phyloP scores from a whole-genome alignment of 2,888 invertebrate species.

The Dolomedes plantarius region DNA sequence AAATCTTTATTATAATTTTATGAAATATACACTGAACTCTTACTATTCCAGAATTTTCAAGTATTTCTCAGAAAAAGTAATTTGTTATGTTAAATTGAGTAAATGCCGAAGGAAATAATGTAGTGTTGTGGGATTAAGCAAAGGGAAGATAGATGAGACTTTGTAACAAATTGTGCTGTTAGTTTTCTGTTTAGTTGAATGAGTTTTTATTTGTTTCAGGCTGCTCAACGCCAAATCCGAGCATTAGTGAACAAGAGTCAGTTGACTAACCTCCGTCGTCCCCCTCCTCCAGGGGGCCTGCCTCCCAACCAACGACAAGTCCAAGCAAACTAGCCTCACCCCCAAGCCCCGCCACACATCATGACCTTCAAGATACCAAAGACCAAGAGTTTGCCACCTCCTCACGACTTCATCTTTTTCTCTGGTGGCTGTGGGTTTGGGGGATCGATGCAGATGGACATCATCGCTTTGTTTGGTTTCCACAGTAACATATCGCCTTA shows the following conservation, averaged over 20 bases:
- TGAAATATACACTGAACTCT: too few relatives aligned
- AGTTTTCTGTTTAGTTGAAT: too few relatives aligned
- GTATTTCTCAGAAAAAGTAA: too few relatives aligned
- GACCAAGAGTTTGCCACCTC: constrained; percentile 68
- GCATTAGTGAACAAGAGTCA: constrained; percentile 81
- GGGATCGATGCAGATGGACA: constrained; percentile 59
- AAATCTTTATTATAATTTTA: too few relatives aligned
- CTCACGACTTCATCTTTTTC: constrained; percentile 13
- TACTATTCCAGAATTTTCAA: too few relatives aligned
- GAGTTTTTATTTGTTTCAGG: constrained; percentile 84
- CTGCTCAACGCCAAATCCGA: constrained; percentile 93
- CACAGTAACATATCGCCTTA: constrained; percentile 72
- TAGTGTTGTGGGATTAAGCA: too few relatives aligned
- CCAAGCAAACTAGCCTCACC: constrained; percentile 67
- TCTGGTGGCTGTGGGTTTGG: constrained; percentile 69
- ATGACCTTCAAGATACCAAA: constrained; percentile 72
- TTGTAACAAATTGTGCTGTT: too few relatives aligned
- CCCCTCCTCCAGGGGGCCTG: constrained; percentile 49
- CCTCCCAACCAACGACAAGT: constrained; percentile 65
- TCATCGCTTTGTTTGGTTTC: constrained; percentile 72
- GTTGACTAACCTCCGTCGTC: constrained; percentile 74
- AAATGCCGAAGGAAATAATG: too few relatives aligned
- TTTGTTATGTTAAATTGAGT: too few relatives aligned
- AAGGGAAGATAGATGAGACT: too few relatives aligned
- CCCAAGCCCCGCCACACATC: constrained; percentile 68